Evolutionary conservation across 1,140 invertebrate species (phyloP).

Genomic region (Tetranychus cinnabarinus): DNA sequence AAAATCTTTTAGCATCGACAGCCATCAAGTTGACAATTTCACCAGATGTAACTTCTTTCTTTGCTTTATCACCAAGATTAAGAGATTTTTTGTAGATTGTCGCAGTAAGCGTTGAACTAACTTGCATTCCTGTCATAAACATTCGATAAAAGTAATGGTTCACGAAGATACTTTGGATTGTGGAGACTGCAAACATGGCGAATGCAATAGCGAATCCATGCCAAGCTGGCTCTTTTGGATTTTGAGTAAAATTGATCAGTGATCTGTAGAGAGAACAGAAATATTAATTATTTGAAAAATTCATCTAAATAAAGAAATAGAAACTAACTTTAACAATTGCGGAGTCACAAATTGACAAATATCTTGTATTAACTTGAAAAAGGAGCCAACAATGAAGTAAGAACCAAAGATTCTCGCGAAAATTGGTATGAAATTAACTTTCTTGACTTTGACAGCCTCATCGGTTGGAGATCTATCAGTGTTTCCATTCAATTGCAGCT

Average conservation of each 20-base stretch:
- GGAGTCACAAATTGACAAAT: slow-evolving; percentile 76
- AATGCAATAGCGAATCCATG: background rate
- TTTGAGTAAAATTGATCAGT: background rate
- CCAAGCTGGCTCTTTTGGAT: background rate
- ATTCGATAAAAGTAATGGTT: slow-evolving; percentile 30
- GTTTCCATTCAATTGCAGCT: background rate
- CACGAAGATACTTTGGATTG: background rate
- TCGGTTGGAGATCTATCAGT: background rate
- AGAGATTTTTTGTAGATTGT: slow-evolving; percentile 23
- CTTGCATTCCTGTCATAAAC: slow-evolving; percentile 18
- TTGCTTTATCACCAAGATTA: slow-evolving; percentile 23
- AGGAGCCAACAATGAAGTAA: slow-evolving; percentile 52
- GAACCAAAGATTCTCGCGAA: slow-evolving; percentile 35
- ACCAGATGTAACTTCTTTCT: slow-evolving; percentile 29
- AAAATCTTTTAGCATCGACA: slow-evolving; percentile 21
- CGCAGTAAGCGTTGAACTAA: slow-evolving; percentile 18
- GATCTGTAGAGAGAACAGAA: background rate
- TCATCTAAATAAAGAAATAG: slow-evolving; percentile 4
- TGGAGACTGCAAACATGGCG: background rate
- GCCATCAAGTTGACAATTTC: slow-evolving; percentile 35
- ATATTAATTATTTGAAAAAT: background rate
- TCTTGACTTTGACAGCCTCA: background rate
- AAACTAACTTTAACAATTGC: slow-evolving; percentile 21
- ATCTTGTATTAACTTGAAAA: slow-evolving; percentile 56
- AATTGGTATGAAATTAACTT: slow-evolving; percentile 19